Percentiles rank a stretch among this genome's conserved stretches.
Evolutionary conservation across 64 coral and sea anemone species (phyloP).

Genomic region (Montipora capricornis): DNA sequence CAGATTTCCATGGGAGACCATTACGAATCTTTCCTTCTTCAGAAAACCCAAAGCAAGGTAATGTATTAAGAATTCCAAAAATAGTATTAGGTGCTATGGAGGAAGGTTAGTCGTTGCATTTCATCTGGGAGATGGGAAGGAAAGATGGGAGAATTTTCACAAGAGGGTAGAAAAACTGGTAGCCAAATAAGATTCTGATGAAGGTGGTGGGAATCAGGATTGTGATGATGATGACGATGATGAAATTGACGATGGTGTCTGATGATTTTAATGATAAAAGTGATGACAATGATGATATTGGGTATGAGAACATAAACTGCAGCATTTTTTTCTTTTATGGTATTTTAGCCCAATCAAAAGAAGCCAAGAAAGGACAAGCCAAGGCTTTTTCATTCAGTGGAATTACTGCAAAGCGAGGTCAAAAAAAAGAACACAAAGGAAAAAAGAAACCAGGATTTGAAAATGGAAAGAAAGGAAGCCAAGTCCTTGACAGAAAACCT

Average conservation of each 20-base stretch:
- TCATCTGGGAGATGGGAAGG: too few relatives aligned
- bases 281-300: too few relatives aligned
- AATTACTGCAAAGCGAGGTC: conserved; percentile 19
- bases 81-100: background rate
- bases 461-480: conserved; percentile 4
- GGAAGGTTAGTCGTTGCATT: too few relatives aligned
- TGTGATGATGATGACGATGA: too few relatives aligned
- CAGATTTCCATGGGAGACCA: conserved; percentile 52
- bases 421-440: background rate
- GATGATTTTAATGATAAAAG: too few relatives aligned
- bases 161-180: too few relatives aligned
- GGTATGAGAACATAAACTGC: background rate
- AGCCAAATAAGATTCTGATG: too few relatives aligned
- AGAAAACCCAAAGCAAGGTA: conserved; percentile 57
- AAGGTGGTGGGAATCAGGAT: too few relatives aligned
- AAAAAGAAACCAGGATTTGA: conserved; percentile 28
- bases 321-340: background rate
- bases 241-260: too few relatives aligned
- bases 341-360: conserved; percentile 20
- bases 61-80: background rate
- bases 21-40: conserved; percentile 69
- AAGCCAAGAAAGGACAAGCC: conserved; percentile 40
- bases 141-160: too few relatives aligned
- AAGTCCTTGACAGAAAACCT: background rate
- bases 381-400: conserved; percentile 61